Evolutionary conservation across 2,888 invertebrate species (phyloP), one percentile per base, ranked within the genome.

Genomic region (Augochlorella aurata): DNA sequence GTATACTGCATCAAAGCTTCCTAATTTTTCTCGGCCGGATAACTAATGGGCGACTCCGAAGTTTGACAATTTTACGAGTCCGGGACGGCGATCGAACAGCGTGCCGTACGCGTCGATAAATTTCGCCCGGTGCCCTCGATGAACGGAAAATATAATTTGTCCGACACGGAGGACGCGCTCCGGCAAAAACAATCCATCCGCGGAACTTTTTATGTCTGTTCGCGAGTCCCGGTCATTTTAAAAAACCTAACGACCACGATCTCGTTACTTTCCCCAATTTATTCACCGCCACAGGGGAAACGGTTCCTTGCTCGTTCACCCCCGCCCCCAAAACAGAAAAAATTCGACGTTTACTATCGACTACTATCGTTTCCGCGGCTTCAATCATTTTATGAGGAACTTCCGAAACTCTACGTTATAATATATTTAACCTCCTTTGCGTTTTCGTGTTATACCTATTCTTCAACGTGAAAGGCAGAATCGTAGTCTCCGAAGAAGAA

Each of bases 361-460:
- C 10, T 24, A 21, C n/a, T 47, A 7, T n/a, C 29, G 21, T 73
- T 16, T 16, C 63, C n/a, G 8, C 8, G 50, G 63, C 78, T 78
- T 54, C 79, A 69, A 79, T 79, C 65, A 79, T 45, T 67, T 50
- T 52, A 45, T 18, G 44, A 29, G 18, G 2, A 38, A 38, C 38
- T 38, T 38, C 38, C 38, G 38, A 38, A 38, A 38, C 38, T 38
- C 7, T 29, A 7, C 38, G 38, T 38, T 5, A 38, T 38, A 38
- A 38, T 38, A 38, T 7, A 38, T 5, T 38, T 7, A 38, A 38
- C 4, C 38, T 38, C 38, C 38, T 38, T 7, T 38, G 38, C 38
- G 1, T 38, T 38, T 38, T 38, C 38, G 3, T 38, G 1, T 38
- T 7, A 7, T 38, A 38, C 7, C 38, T 38, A 38, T 38, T 7